phyloP scores from a whole-genome alignment of 1,140 invertebrate genomes.

The Vanessa atalanta region DNA sequence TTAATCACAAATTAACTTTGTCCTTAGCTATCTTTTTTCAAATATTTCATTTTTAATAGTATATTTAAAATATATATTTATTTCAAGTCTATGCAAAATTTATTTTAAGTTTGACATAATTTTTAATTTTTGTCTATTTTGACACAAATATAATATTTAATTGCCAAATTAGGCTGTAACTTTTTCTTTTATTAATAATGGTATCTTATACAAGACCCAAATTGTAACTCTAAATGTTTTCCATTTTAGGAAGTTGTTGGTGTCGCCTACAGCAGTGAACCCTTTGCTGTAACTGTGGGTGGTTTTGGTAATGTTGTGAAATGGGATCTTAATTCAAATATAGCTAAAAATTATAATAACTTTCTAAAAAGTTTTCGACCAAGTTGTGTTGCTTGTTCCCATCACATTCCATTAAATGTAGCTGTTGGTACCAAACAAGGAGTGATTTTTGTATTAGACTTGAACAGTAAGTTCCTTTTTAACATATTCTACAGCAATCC shows the following conservation, averaged over 20 bases:
- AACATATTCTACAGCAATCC: not conserved
- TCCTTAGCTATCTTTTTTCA: too few species aligned
- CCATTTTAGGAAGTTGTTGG: constrained; percentile 73
- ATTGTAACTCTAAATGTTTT: not conserved
- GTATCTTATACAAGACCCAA: too few species aligned
- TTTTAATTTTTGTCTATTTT: too few species aligned
- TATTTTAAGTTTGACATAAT: too few species aligned
- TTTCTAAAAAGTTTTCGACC: constrained; percentile 79
- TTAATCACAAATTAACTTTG: too few species aligned
- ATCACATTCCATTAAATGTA: constrained; percentile 82
- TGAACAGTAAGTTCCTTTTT: constrained; percentile 79
- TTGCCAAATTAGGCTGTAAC: too few species aligned
- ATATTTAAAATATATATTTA: too few species aligned
- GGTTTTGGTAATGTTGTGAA: constrained; percentile 82
- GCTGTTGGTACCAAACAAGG: constrained; percentile 86
- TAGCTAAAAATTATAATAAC: constrained; percentile 62
- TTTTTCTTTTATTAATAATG: too few species aligned
- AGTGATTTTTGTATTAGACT: constrained; percentile 82
- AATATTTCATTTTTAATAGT: too few species aligned
- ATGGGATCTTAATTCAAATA: constrained; percentile 84
- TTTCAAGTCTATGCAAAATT: too few species aligned
- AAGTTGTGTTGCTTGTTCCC: constrained; percentile 83
- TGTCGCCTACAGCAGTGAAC: constrained; percentile 77
- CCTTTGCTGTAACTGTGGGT: constrained; percentile 82
- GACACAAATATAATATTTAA: too few species aligned